phyloP scores from a whole-genome alignment of 2,113 vertebrate genomes.

The Prunella fulvescens region DNA sequence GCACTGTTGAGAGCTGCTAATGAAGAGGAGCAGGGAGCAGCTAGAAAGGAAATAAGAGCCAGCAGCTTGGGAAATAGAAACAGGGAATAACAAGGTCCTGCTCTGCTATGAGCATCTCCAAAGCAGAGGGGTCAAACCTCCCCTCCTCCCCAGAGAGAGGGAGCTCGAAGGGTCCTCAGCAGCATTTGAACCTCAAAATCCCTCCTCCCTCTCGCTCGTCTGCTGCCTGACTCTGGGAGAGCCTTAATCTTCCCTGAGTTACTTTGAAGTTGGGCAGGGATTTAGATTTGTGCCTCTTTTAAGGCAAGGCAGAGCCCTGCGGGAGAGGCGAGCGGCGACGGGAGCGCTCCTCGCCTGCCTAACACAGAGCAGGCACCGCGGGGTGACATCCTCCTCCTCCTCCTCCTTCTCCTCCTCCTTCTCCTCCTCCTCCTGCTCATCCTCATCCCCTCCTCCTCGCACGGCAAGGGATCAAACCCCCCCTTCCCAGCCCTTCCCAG shows the following conservation, averaged over 20 bases:
- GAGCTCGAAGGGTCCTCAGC: background rate
- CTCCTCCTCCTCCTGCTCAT: background rate
- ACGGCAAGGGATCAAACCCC: background rate
- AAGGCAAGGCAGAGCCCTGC: slow-evolving; percentile 22
- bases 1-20: slow-evolving; percentile 40
- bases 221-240: background rate
- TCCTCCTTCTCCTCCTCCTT: background rate
- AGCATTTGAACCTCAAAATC: background rate
- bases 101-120: background rate
- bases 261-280: slow-evolving; percentile 55
- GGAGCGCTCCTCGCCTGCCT: background rate
- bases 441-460: background rate
- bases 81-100: background rate
- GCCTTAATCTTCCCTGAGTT: background rate
- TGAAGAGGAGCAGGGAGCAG: slow-evolving; percentile 39
- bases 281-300: slow-evolving; percentile 57
- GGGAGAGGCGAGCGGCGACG: background rate
- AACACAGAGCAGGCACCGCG: slow-evolving; percentile 41
- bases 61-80: background rate
- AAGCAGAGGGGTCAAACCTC: background rate
- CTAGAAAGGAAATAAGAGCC: background rate
- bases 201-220: background rate
- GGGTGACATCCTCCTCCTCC: background rate
- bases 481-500: background rate
- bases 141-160: background rate